phyloP scores from a whole-genome alignment of 2,888 invertebrate genomes.

The Pristionchus maxplancki region DNA sequence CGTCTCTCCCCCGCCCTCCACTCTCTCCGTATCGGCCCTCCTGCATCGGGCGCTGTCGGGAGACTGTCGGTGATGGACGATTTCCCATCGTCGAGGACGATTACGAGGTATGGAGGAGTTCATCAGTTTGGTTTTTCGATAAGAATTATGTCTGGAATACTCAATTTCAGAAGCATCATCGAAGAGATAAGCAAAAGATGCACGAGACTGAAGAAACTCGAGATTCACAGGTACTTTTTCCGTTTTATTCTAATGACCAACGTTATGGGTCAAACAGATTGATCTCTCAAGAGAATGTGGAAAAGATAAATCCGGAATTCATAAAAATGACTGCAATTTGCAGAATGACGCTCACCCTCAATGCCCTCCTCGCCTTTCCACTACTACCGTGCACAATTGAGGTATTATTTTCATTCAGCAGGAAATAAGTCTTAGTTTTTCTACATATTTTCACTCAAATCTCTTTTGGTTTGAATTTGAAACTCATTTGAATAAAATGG shows the following conservation, averaged over 20 bases:
- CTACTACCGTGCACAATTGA: constrained; percentile 34
- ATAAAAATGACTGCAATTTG: too few species aligned
- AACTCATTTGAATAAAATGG: too few species aligned
- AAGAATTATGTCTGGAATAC: too few species aligned
- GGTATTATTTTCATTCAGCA: background rate
- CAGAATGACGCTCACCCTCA: constrained; percentile 39
- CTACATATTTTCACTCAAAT: too few species aligned
- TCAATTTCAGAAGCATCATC: background rate
- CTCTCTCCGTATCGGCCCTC: constrained; percentile 40
- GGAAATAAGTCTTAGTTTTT: too few species aligned
- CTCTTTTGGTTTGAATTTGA: too few species aligned
- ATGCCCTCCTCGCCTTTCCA: constrained; percentile 42
- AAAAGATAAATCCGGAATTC: too few species aligned
- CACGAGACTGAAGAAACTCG: background rate
- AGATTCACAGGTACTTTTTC: constrained; percentile 30
- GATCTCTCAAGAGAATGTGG: too few species aligned
- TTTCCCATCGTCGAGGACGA: constrained; percentile 24
- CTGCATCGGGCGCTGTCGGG: background rate
- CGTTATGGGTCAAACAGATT: too few species aligned
- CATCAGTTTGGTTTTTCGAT: too few species aligned
- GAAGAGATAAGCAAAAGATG: constrained; percentile 13
- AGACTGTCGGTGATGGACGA: background rate
- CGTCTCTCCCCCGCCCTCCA: constrained; percentile 29
- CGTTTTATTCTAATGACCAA: too few species aligned
- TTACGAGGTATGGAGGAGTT: background rate